Evolutionary conservation across 2,888 invertebrate species (phyloP), one percentile per base, ranked within the genome.

Genomic region (Latrodectus elegans): DNA sequence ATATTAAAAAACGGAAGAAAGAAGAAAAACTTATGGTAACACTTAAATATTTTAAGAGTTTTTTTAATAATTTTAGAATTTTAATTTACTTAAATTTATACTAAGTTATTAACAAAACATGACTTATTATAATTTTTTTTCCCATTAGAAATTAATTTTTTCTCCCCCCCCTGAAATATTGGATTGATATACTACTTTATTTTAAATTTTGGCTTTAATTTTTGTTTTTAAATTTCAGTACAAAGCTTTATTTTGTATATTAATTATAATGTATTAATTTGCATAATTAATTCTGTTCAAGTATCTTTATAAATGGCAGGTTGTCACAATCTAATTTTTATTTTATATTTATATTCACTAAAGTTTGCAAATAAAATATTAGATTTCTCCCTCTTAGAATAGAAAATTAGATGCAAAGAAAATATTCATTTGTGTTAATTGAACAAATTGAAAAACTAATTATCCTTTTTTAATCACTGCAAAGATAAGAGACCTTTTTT

Each of bases 1-100:
- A 88, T n/a, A 49, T 88, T 17, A 89, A 89, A 60, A 89, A 89
- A 78, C 73, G 86, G 17, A 89, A 89, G 51, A 88, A 89, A 49
- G 89, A 88, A 52, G 89, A 89, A 78, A 89, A 89, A 71, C 83
- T 86, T 49, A 83, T 88, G 78, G 88, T 88, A 68, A 88, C 72
- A 53, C n/a, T 53, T 67, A n/a, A 26, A 17, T 26, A 10, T 17
- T 68, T 68, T 38, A 17, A 12, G 17, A 4, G 26, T 68, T 68
- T 22, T 11, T 15, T 11, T 15, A 60, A n/a, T 60, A 10, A 60
- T 60, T 60, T 60, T 15, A 60, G 12, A 6, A 60, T 15, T 60
- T 60, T 60, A 60, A 60, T 60, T 60, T 60, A 38, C 4, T 38
- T 0, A 38, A 38, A 38, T 6, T 6, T 38, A 38, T 38, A 38